phyloP scores from a whole-genome alignment of 1,140 invertebrate species.

The Eulimnadia texana region DNA sequence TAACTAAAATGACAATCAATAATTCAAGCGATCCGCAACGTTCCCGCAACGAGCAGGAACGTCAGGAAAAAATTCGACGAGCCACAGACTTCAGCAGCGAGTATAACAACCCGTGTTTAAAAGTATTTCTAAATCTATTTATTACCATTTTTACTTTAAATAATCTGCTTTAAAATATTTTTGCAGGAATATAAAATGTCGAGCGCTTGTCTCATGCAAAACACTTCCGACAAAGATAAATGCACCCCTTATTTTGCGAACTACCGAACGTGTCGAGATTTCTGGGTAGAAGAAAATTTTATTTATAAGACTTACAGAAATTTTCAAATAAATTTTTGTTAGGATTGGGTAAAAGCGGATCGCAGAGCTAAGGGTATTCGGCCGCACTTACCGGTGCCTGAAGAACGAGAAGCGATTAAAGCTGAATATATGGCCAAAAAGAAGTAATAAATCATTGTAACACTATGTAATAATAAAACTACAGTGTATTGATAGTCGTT shows the following conservation, averaged over 20 bases:
- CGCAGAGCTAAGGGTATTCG: neutral
- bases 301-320: neutral
- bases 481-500: neutral
- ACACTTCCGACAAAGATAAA: neutral
- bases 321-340: neutral
- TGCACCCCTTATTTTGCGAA: neutral
- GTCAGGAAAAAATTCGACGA: neutral
- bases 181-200: constrained; percentile 9
- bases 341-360: constrained; percentile 1
- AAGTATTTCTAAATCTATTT: neutral
- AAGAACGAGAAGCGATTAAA: constrained; percentile 4
- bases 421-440: neutral
- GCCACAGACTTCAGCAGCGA: constrained; percentile 3
- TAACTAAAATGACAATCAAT: neutral
- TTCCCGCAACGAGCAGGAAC: neutral
- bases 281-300: constrained; percentile 1
- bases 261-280: neutral
- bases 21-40: neutral
- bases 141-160: neutral
- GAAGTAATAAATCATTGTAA: neutral
- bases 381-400: neutral
- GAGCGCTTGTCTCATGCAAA: neutral
- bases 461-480: neutral
- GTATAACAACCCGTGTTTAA: constrained; percentile 8
- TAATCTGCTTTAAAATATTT: neutral